These are phyloP conservation scores for Urocitellus parryii DNA, from an alignment of 2,113 vertebrate species.

Conservation along the genomic window DNA sequence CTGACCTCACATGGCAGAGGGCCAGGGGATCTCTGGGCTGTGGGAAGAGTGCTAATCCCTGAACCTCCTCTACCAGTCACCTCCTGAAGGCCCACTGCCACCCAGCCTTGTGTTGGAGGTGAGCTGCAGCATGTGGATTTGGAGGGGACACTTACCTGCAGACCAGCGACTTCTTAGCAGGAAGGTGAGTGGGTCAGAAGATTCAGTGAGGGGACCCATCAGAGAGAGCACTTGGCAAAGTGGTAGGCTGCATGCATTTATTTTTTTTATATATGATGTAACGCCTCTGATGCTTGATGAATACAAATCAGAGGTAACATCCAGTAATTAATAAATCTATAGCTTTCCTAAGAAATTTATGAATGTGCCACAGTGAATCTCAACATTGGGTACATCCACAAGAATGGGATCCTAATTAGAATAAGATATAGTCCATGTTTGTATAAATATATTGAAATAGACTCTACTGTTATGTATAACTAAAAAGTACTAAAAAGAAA, in stretches of 20 bases:
- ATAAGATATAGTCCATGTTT: no score
- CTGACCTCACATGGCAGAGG: background rate
- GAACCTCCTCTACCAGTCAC: background rate
- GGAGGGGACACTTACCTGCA: background rate
- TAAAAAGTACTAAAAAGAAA: no score
- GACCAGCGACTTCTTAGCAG: background rate
- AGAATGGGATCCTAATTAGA: no score
- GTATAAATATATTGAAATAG: no score
- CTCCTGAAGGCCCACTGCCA: no score
- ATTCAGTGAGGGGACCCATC: background rate
- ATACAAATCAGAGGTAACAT: background rate
- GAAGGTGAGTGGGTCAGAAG: background rate
- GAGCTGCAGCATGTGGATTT: background rate
- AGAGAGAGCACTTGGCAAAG: background rate
- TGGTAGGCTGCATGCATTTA: no score
- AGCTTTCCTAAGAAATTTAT: no score
- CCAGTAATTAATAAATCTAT: no score
- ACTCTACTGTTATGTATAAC: no score
- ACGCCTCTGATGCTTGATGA: background rate
- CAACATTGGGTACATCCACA: no score
- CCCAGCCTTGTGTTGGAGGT: background rate
- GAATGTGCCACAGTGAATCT: no score
- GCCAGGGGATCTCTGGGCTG: background rate
- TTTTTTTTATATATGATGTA: background rate
- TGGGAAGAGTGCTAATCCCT: background rate